Conservation (phyloP, 2,113 vertebrate genomes). For the Vimba vimba region DNA sequence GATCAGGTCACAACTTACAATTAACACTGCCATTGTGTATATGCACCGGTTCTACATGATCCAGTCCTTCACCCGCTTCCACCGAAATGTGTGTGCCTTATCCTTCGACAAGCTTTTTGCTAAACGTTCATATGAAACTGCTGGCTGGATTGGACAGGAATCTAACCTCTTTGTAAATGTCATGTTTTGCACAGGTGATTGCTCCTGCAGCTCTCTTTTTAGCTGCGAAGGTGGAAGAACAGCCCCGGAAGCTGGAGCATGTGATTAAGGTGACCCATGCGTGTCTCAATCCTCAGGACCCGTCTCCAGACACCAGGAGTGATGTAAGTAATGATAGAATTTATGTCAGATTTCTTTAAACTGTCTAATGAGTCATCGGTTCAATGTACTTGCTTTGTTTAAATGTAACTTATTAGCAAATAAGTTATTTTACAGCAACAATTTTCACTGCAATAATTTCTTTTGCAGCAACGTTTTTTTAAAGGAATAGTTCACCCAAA, state of each 20-base stretch:
- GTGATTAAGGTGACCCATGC: conserved; percentile 96
- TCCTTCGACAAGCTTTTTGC: neutral
- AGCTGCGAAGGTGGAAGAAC: conserved; percentile 96
- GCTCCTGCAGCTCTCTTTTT: conserved; percentile 92
- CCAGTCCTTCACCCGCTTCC: conserved; percentile 94
- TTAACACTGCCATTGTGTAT: conserved; percentile 96
- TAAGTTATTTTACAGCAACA: no score
- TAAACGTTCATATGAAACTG: neutral
- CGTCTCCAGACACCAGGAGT: conserved; percentile 88
- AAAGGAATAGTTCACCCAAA: no score
- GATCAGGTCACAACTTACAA: conserved; percentile 91
- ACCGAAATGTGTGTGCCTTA: conserved; percentile 87
- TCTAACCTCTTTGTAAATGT: neutral
- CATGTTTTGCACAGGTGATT: conserved; percentile 77
- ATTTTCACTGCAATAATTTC: no score
- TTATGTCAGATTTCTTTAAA: neutral
- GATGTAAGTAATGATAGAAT: conserved; percentile 79
- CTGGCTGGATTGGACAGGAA: neutral
- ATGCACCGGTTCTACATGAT: conserved; percentile 99
- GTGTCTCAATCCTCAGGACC: conserved; percentile 90
- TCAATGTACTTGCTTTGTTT: neutral
- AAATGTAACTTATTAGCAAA: neutral
- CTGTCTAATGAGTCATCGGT: neutral
- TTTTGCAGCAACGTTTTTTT: no score
- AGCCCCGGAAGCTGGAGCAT: conserved; percentile 93